Evolutionary conservation across 2,797 vertebrate genomes (phyloP), one percentile per base, ranked within the genome.

Genomic region (Myioborus melanocephalus): DNA sequence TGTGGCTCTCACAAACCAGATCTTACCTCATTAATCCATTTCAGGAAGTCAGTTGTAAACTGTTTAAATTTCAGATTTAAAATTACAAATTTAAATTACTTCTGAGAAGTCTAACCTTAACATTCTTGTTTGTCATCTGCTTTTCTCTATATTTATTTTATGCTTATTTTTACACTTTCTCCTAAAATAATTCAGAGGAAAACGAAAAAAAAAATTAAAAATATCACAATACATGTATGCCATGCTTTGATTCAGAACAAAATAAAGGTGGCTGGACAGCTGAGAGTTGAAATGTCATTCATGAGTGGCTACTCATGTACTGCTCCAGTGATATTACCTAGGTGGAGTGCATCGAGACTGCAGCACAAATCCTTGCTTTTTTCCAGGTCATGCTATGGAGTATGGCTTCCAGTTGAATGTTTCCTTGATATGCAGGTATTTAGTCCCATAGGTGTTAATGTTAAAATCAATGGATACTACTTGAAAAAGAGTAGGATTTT

Each of bases 31-130:
- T 50, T 76, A 82, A 56, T 87, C 37, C 5, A 24, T 76, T 83
- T 82, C 60, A 80, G 66, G 26, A 83, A 49, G 32, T 71, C 87
- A 78, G 30, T 78, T 76, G 30, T 57, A 81, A 94, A 63, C n/a
- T 5, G 3, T 71, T 82, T 59, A 69, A 83, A 63, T 66, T 14
- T 47, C 52, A 83, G 12, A n/a, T 55, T 55, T 55, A 55, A n/a
- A 55, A 55, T 55, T 9, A 22, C 13, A 55, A n/a, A n/a, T n/a
- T 55, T 55, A 55, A n/a, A n/a, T 55, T 55, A 16, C 20, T 76
- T 84, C 41, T 87, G 28, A 82, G 37, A 87, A 89, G 13, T 52
- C 30, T 28, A 55, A 47, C 55, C 35, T 43, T 90, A 85, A 68
- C 20, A 16, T 91, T 60, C 30, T 56, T 80, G 8, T 78, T 92